Conservation (phyloP, 2,888 invertebrate genomes). For the Nebria salina region DNA sequence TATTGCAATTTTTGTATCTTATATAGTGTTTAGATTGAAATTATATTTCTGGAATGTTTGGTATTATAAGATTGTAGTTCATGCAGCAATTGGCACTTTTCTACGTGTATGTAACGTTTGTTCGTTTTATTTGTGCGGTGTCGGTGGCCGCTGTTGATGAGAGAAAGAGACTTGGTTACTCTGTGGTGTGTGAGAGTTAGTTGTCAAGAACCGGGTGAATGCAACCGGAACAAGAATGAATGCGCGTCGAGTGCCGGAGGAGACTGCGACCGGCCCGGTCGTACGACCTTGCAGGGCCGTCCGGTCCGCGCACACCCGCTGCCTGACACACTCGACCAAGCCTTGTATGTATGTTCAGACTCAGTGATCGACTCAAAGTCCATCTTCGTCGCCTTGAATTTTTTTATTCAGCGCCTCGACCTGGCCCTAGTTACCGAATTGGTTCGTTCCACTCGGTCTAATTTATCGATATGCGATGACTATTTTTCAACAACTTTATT, state of each 20-base stretch:
- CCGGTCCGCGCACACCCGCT: slow-evolving; percentile 2
- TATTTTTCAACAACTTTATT: neutral
- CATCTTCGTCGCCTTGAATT: neutral
- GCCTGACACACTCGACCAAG: neutral
- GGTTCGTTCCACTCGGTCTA: neutral
- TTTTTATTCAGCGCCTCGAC: slow-evolving; percentile 7
- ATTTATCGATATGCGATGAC: neutral
- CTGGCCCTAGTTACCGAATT: slow-evolving; percentile 1
- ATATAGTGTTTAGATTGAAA: neutral
- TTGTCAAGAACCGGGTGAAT: slow-evolving; percentile 20
- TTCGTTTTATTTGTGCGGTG: slow-evolving; percentile 19
- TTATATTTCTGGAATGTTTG: neutral
- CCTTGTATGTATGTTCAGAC: neutral
- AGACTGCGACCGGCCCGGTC: slow-evolving; percentile 9
- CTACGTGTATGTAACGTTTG: neutral
- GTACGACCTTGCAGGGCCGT: slow-evolving; percentile 44
- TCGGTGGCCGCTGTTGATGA: slow-evolving; percentile 12
- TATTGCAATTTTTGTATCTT: too few species aligned
- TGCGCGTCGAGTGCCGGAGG: slow-evolving; percentile 18
- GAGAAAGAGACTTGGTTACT: neutral
- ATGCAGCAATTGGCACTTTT: slow-evolving; percentile 1
- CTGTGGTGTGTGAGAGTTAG: neutral
- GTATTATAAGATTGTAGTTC: neutral
- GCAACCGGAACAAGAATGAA: slow-evolving; percentile 43
- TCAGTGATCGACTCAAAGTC: neutral